A percentile compares a stretch with the other conserved stretches of the same genome.
Evolutionary conservation across 2,888 invertebrate species (phyloP).

Genomic region (Merodon equestris): DNA sequence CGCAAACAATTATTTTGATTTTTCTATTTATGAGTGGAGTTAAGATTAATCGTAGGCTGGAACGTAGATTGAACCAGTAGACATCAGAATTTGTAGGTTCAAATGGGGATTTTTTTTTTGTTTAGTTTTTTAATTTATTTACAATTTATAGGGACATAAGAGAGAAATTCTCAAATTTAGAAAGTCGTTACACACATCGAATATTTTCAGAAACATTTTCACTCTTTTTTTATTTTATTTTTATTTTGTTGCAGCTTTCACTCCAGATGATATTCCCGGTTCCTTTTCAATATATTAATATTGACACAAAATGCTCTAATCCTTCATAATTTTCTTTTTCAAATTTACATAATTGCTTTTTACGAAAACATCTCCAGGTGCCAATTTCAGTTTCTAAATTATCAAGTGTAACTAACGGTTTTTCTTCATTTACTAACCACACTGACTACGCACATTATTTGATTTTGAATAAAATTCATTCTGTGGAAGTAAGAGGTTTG

Average conservation of each 20-base stretch:
- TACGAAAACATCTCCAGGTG: slow-evolving; percentile 55
- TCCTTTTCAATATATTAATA: slow-evolving; percentile 73
- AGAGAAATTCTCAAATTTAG: too few species aligned
- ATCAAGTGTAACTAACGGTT: slow-evolving; percentile 5
- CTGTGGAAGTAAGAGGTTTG: too few species aligned
- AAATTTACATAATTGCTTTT: slow-evolving; percentile 51
- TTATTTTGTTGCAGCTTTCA: slow-evolving; percentile 76
- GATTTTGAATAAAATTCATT: too few species aligned
- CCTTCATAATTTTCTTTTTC: slow-evolving; percentile 37
- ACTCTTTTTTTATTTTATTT: slow-evolving; percentile 1
- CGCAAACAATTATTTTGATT: too few species aligned
- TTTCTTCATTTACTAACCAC: slow-evolving; percentile 25
- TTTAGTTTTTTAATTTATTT: too few species aligned
- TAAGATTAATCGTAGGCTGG: too few species aligned
- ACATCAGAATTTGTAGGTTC: too few species aligned
- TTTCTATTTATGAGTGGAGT: too few species aligned
- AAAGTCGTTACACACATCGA: slow-evolving; percentile 23
- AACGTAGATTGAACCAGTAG: too few species aligned
- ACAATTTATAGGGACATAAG: too few species aligned
- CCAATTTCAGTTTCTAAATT: slow-evolving; percentile 26
- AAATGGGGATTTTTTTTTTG: too few species aligned
- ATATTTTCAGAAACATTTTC: slow-evolving; percentile 42
- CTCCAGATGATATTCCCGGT: slow-evolving; percentile 77
- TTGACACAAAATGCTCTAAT: slow-evolving; percentile 41
- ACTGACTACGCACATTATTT: not conserved